Base-by-base conservation (phyloP, 2,888 invertebrate genomes). In the Amblyteles armatorius region DNA sequence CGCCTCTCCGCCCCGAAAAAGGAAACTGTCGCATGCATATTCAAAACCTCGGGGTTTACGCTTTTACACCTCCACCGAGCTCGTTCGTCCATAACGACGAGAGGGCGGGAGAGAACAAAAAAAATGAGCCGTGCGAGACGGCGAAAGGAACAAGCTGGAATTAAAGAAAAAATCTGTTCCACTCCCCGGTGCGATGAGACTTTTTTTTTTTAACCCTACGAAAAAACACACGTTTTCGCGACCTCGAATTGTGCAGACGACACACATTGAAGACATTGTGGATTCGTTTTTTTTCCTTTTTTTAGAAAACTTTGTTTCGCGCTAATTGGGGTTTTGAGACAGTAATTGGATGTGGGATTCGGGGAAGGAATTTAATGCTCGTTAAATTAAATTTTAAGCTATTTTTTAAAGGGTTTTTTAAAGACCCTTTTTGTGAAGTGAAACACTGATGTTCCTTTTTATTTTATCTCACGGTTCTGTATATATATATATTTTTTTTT, bases 11-110 rank as follows among this genome's bases (percentile, higher is more conserved):
- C 3, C 33, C 68, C 68, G 63, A 36, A 65, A 74, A 82, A 77
- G 68, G 22, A 48, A 68, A 68, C 52, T 11, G 40, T 68, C 78
- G n/a, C 73, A 84, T 84, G 84, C 72, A 84, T 84, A 84, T 84
- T 84, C 82, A 82, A 73, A 79, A 81, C 78, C 74, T 82, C 48
- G 63, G 82, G 74, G 73, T 82, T 84, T 79, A 63, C 77, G 68
- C 78, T 78, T 81, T 84, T 84, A 74, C 81, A 78, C 73, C 78
- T 63, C 33, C 19, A 26, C 55, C 67, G 33, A 65, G 68, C 60
- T 22, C 77, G 81, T 60, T 78, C 52, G 68, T 52, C 33, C 68
- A 52, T 50, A 72, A 48, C 63, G 63, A 50, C 36, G 26, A 52
- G 36, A 71, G 52, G 63, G 33, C 9, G 48, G 33, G 11, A 6